A percentile compares a stretch with the other conserved stretches of the same genome.
Conservation (phyloP, 2,888 invertebrate genomes). For the Syrista parreyssii region DNA sequence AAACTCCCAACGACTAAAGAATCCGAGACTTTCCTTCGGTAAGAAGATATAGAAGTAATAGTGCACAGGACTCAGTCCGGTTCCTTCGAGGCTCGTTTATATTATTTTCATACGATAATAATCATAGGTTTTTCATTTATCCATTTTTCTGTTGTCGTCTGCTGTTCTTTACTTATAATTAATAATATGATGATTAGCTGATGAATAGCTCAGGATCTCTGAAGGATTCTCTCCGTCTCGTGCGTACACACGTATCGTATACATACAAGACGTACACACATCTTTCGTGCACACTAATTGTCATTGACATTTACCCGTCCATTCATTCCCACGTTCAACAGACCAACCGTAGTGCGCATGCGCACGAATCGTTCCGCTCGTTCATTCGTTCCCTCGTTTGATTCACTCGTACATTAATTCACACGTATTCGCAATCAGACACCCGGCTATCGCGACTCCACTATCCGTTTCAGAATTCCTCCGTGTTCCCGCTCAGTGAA, state of each 20-base stretch:
- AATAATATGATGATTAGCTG: conserved; percentile 38
- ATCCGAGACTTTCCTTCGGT: not conserved
- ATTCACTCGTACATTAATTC: not conserved
- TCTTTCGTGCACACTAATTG: not conserved
- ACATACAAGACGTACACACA: not conserved
- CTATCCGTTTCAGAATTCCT: not conserved
- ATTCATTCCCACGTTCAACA: not conserved
- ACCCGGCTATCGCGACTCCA: not conserved
- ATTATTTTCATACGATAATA: not conserved
- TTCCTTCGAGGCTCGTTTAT: not conserved
- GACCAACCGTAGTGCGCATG: not conserved
- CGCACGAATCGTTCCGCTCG: not conserved
- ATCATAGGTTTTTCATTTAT: not conserved
- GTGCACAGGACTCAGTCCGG: not conserved
- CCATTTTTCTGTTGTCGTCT: not conserved
- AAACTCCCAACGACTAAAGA: not conserved
- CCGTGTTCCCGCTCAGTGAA: not conserved
- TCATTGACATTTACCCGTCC: not conserved
- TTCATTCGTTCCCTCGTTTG: not conserved
- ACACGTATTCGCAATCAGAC: not conserved
- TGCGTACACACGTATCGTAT: not conserved
- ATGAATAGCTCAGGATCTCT: conserved; percentile 27
- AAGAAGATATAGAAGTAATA: not conserved
- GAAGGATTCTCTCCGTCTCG: not conserved
- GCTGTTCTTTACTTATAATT: not conserved